phyloP scores from a whole-genome alignment of 1,140 invertebrate genomes.

The Papilio machaon region DNA sequence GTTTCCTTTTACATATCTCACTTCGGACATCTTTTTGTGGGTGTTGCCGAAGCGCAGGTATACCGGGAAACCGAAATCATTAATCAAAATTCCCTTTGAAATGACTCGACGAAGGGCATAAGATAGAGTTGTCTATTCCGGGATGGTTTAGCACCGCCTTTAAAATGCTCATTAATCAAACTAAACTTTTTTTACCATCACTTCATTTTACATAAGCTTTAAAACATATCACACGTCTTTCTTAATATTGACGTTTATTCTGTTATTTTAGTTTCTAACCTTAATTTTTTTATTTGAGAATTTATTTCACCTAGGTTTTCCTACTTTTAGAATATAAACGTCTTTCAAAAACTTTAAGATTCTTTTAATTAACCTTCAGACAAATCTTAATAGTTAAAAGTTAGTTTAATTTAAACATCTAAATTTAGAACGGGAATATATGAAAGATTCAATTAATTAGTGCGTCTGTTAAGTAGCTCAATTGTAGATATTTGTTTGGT shows the following conservation, averaged over 20 bases:
- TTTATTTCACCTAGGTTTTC: background rate
- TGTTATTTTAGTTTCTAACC: background rate
- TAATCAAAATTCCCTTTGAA: conserved; percentile 73
- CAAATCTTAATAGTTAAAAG: conserved; percentile 14
- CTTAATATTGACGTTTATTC: background rate
- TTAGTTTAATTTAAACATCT: conserved; percentile 10
- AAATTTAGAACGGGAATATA: conserved; percentile 9
- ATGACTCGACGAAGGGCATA: conserved; percentile 56
- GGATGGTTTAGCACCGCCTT: conserved; percentile 63
- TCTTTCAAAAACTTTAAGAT: background rate
- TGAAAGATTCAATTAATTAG: background rate
- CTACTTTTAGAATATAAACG: background rate
- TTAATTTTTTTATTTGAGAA: background rate
- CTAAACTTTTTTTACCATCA: conserved; percentile 30
- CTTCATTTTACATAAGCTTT: conserved; percentile 19
- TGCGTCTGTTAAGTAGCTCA: background rate
- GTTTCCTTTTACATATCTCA: conserved; percentile 56
- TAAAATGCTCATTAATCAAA: conserved; percentile 41
- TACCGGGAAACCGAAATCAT: conserved; percentile 56
- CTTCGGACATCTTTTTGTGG: conserved; percentile 62
- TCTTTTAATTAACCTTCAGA: conserved; percentile 26
- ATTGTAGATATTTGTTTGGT: background rate
- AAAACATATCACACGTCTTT: background rate
- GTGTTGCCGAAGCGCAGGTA: conserved; percentile 74
- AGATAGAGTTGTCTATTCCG: conserved; percentile 67